Base-by-base conservation (phyloP, 2,888 invertebrate species). In the Pedicia rivosa region DNA sequence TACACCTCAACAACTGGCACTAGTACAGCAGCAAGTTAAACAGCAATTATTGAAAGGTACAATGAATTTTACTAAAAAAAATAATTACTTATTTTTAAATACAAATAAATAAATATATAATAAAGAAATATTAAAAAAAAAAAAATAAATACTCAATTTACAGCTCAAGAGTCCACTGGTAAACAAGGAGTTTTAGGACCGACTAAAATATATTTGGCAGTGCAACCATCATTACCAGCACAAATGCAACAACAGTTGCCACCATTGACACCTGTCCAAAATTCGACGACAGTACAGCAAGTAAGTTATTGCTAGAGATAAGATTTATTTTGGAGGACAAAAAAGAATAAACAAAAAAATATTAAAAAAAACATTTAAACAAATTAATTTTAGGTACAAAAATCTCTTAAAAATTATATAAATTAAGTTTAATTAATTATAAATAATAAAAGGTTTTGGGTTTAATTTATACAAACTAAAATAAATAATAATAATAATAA, bases 11-110 rank as follows among this genome's bases (percentile, higher is more conserved):
- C 87, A 88, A 56, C 57, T 87, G 47, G 73, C 78, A 4, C 68
- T 83, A 40, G 82, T 88, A 1, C 86, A 88, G 50, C 81, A 84
- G 47, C 87, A 88, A 66, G 86, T 88, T 13, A 87, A 87, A 56
- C 84, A 86, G 50, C 87, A 88, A 54, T 61, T 87, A 36, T 63
- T 86, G 35, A 86, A 84, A 75, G 83, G 83, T 84, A 57, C n/a
- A n/a, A n/a, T 49, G 41, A 14, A n/a, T 13, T 10, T n/a, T n/a
- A n/a, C n/a, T n/a, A n/a, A n/a, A n/a, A n/a, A n/a, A n/a, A n/a
- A n/a, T n/a, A n/a, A n/a, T n/a, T n/a, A n/a, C n/a, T n/a, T n/a
- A n/a, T n/a, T n/a, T n/a, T n/a, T n/a, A n/a, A n/a, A n/a, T n/a
- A n/a, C n/a, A n/a, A n/a, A n/a, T n/a, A n/a, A n/a, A n/a, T n/a